Base-by-base conservation (phyloP, 37 sponge, comb jelly and placozoan genomes). In the Spongilla lacustris region DNA sequence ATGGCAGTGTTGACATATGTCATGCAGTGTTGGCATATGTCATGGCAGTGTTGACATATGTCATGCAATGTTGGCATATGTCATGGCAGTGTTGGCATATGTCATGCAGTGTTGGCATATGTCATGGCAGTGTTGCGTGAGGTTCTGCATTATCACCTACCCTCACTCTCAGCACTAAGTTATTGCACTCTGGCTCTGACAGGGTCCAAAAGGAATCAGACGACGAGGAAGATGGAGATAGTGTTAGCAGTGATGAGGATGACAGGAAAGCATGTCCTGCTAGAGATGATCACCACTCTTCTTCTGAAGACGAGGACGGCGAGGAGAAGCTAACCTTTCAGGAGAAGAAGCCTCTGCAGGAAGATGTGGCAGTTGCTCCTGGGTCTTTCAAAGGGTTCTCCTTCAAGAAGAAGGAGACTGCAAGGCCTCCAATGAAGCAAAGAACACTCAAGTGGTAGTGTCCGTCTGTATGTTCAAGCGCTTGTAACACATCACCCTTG, bases 361-460 rank as follows among this genome's bases (percentile, higher is more conserved):
- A 48, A 33, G 80, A 74, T n/a, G 41, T 1, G n/a, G 73, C 32
- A 27, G 69, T 79, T 17, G 31, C 71, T 22, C 67, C 81, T 0
- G 85, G 84, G 22, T 29, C 79, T 24, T 90, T 93, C 49, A 89
- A 84, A 29, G 88, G 88, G n/a, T 93, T 93, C 69, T 23, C 77
- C 17, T 93, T 93, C 75, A 93, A 90, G 88, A 93, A 93, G 68
- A 89, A 79, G 28, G 48, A 35, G 24, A 77, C 58, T 33, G 84
- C 35, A 0, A 87, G 86, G 74, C 78, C 88, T 35, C 78, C 84
- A 21, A 80, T 87, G 3, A 89, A 87, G 80, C 84, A 86, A 66
- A 93, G 94, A 87, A 93, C 83, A 17, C 38, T 23, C n/a, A 14
- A 66, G 32, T 22, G 29, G 34, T 33, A 50, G 24, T 80, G 58